These are phyloP conservation scores for Stigmatopora nigra DNA, from an alignment of 2,113 vertebrate species.

Conservation along the genomic window DNA sequence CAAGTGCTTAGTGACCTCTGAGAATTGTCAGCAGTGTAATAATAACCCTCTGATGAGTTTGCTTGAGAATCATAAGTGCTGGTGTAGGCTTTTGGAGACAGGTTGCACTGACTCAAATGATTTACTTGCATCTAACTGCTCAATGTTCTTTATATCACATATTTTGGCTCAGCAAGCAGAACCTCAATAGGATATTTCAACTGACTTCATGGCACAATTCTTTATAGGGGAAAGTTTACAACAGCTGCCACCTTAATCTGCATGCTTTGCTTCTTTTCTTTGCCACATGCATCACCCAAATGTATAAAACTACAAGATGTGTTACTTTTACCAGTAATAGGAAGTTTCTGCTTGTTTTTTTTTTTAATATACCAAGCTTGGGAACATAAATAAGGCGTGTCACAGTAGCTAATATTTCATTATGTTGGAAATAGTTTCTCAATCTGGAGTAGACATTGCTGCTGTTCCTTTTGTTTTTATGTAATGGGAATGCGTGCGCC, in stretches of 20 bases:
- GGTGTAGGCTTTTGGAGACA: slow-evolving; percentile 29
- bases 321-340: background rate
- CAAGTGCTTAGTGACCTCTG: slow-evolving; percentile 17
- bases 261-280: slow-evolving; percentile 5
- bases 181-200: background rate
- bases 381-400: slow-evolving; percentile 34
- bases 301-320: slow-evolving; percentile 1
- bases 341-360: slow-evolving; percentile 36
- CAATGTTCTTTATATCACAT: background rate
- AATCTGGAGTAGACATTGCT: slow-evolving; percentile 58
- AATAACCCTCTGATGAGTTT: slow-evolving; percentile 26
- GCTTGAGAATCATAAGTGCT: slow-evolving; percentile 28
- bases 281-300: slow-evolving; percentile 1
- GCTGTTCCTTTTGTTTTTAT: slow-evolving; percentile 31
- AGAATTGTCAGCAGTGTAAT: slow-evolving; percentile 38
- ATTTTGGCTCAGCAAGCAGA: background rate
- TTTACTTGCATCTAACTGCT: slow-evolving; percentile 14
- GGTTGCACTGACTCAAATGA: slow-evolving; percentile 27
- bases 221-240: background rate
- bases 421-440: slow-evolving; percentile 67
- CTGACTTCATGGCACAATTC: background rate
- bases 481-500: slow-evolving; percentile 23
- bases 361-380: slow-evolving; percentile 12
- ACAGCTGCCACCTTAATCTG: slow-evolving; percentile 9
- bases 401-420: slow-evolving; percentile 54